phyloP scores from a whole-genome alignment of 1,140 invertebrate species.

The Caenorhabditis inopinata region DNA sequence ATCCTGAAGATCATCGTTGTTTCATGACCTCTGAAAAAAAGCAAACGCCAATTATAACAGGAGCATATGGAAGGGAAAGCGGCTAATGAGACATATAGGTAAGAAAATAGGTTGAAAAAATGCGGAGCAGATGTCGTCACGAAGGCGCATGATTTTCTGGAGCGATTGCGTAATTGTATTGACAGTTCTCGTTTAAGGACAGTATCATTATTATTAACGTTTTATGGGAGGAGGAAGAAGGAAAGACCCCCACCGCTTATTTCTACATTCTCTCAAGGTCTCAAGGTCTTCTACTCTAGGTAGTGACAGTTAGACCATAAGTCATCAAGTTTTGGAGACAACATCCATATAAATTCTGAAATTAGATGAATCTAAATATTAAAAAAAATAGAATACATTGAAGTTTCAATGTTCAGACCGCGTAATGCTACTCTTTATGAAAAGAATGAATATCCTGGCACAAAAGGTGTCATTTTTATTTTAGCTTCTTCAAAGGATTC shows the following conservation, averaged over 20 bases:
- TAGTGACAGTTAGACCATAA: background rate
- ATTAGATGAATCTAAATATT: too few relatives aligned
- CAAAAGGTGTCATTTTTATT: too few relatives aligned
- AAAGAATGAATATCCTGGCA: too few relatives aligned
- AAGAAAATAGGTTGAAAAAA: background rate
- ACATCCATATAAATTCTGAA: too few relatives aligned
- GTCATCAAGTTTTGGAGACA: too few relatives aligned
- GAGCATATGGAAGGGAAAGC: background rate
- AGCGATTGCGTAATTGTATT: conserved; percentile 34
- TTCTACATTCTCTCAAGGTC: background rate
- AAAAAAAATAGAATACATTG: too few relatives aligned
- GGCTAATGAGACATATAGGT: background rate
- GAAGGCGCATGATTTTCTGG: conserved; percentile 26
- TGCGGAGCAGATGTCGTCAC: conserved; percentile 2
- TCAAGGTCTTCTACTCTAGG: too few relatives aligned
- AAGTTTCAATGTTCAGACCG: too few relatives aligned
- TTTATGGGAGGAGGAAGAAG: background rate
- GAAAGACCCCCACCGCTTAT: background rate
- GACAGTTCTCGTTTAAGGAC: conserved; percentile 15
- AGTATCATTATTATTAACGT: conserved; percentile 34
- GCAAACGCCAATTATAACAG: background rate
- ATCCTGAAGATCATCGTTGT: background rate
- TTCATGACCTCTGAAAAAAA: conserved; percentile 13
- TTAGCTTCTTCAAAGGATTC: background rate
- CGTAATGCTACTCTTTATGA: too few relatives aligned